These are phyloP conservation scores for Cossypha caffra DNA, from an alignment of 2,797 vertebrate species.

Conservation along the genomic window DNA sequence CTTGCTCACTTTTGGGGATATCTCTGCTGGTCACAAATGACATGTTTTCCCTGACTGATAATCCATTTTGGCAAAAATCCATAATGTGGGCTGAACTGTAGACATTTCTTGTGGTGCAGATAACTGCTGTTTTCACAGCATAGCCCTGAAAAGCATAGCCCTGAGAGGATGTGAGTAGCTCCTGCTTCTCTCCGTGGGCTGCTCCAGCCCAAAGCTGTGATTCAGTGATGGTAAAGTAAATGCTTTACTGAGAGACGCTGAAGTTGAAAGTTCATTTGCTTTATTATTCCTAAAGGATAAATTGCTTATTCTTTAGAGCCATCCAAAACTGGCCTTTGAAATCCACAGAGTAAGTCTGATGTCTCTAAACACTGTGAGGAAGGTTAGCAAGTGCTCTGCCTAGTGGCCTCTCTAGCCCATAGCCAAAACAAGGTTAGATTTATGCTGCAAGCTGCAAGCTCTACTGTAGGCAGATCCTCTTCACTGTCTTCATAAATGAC, in stretches of 20 bases:
- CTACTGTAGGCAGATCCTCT: not conserved
- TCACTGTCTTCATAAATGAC: not conserved
- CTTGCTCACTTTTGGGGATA: not conserved
- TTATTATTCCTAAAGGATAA: not conserved
- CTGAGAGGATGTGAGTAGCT: not conserved
- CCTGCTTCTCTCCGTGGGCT: not conserved
- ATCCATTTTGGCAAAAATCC: not conserved
- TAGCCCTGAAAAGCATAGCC: not conserved
- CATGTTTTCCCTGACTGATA: not conserved
- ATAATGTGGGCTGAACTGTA: not conserved
- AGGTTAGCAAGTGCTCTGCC: not conserved
- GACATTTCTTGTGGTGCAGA: not conserved
- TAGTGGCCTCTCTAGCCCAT: not conserved
- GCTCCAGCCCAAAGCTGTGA: not conserved
- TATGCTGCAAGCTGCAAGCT: not conserved
- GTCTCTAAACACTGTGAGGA: not conserved
- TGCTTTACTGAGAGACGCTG: not conserved
- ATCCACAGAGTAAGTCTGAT: not conserved
- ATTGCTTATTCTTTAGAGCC: not conserved
- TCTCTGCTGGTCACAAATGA: not conserved
- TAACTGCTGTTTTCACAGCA: conserved; percentile 1
- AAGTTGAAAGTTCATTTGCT: not conserved
- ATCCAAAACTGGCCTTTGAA: not conserved
- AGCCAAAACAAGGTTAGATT: not conserved
- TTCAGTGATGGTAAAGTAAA: not conserved